Conservation (phyloP, 2,797 vertebrate species). For the Sphenodon punctatus region DNA sequence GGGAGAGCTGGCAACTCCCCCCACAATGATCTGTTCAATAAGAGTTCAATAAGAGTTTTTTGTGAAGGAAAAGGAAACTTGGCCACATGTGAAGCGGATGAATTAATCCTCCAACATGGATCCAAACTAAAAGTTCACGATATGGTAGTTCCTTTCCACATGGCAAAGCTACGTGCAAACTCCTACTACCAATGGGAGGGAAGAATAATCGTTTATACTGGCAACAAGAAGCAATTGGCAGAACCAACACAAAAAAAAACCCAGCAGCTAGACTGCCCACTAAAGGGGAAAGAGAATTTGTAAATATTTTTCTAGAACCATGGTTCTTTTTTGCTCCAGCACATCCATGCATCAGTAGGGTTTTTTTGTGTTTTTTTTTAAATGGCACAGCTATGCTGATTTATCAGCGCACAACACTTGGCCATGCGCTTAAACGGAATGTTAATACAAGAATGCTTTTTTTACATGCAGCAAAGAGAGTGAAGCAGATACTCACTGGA, state of each 20-base stretch:
- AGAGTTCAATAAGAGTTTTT: slow-evolving; percentile 25
- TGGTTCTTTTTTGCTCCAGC: too few relatives aligned
- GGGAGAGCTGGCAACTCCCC: slow-evolving; percentile 89
- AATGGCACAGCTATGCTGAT: too few relatives aligned
- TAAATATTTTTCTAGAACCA: neutral
- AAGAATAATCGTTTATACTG: neutral
- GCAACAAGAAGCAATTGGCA: neutral
- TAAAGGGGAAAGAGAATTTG: neutral
- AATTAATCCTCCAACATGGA: neutral
- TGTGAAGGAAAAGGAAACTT: neutral
- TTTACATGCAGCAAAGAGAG: too few relatives aligned
- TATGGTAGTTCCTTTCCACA: accelerated
- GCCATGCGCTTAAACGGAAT: too few relatives aligned
- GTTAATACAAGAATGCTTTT: too few relatives aligned
- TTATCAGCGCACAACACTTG: too few relatives aligned
- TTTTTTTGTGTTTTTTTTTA: too few relatives aligned
- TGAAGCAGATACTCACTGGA: too few relatives aligned
- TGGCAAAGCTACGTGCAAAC: neutral
- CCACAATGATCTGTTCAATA: slow-evolving; percentile 88
- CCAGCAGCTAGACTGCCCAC: neutral
- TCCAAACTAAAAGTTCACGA: neutral
- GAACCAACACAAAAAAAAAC: neutral
- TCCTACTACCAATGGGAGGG: neutral
- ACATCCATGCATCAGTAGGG: too few relatives aligned
- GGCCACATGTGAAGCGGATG: slow-evolving; percentile 4